These are phyloP conservation scores for Echinometra lucunter DNA, from an alignment of 53 echinoderm and acorn worm species.

Conservation along the genomic window DNA sequence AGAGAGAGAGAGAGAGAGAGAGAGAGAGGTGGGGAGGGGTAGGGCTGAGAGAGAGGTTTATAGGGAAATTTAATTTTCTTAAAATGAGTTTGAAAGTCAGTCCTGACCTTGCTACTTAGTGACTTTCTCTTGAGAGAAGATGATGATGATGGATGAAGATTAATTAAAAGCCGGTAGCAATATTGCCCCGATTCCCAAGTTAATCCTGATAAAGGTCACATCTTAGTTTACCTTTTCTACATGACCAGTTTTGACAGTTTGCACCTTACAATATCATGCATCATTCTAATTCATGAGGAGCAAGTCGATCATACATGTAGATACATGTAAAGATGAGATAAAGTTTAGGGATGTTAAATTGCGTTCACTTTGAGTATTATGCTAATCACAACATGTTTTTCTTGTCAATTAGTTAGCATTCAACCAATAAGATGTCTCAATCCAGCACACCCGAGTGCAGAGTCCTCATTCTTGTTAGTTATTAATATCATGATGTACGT, in stretches of 20 bases:
- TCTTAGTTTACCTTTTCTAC: not conserved
- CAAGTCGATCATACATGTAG: not conserved
- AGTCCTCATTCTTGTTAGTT: not conserved
- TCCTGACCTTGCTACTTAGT: not conserved
- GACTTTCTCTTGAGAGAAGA: not conserved
- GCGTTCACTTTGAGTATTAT: not conserved
- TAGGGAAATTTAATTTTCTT: too few relatives aligned
- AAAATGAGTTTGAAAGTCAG: not conserved
- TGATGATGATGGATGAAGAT: constrained; percentile 12
- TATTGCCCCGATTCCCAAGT: not conserved
- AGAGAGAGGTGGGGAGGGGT: too few relatives aligned
- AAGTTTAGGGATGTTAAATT: not conserved
- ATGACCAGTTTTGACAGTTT: not conserved
- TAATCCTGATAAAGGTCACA: not conserved
- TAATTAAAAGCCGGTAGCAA: not conserved
- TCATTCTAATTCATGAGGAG: not conserved
- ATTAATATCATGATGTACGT: not conserved
- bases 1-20: not conserved
- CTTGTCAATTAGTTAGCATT: too few relatives aligned
- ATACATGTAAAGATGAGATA: not conserved
- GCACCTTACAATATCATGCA: not conserved
- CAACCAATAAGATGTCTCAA: not conserved
- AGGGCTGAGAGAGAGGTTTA: too few relatives aligned
- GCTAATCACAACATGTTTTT: too few relatives aligned
- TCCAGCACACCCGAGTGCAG: too few relatives aligned